Evolutionary conservation across 2,888 invertebrate species (phyloP), one percentile per base, ranked within the genome.

Genomic region (Macaria liturata): DNA sequence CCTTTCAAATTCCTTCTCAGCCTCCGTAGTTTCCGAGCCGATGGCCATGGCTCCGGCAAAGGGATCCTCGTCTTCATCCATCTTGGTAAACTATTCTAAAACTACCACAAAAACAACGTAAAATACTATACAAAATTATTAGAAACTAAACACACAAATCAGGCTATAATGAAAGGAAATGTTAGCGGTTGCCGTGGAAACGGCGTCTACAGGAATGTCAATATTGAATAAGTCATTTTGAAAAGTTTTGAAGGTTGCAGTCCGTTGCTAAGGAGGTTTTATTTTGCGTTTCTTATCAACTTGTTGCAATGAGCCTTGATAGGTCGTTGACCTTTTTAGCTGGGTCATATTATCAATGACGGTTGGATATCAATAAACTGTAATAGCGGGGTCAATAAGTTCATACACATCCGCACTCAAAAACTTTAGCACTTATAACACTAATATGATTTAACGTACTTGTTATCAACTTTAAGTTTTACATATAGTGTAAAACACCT

Each of bases 21-120:
- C 88, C 59, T 90, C 91, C 0, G 91, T 89, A 3, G 83, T 83
- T 59, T 90, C 91, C 0, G 90, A 88, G 46, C 80, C 91, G 34
- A 88, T 76, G 43, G 72, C 66, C 57, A 81, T 72, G 46, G 80
- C 83, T 6, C 66, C 78, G 0, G 79, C 85, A 59, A 89, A 90
- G 4, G 75, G 65, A 8, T 84, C 88, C 7, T 84, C 87, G 0
- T 84, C 88, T 0, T 86, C 85, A 4, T 83, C 80, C 72, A 78
- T 80, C 32, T 68, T 76, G 65, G 63, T 60, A 58, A 61, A 62
- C 51, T 61, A 57, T 46, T 55, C 51, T 43, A 57, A 59, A 66
- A 69, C 60, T 59, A 43, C 55, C 52, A 57, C 58, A 60, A 60
- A 62, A 71, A 70, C 61, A 61, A 65, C 61, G 65, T n/a, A 64